Evolutionary conservation across 2,113 vertebrate species (phyloP), one percentile per base, ranked within the genome.

Genomic region (Motacilla alba): DNA sequence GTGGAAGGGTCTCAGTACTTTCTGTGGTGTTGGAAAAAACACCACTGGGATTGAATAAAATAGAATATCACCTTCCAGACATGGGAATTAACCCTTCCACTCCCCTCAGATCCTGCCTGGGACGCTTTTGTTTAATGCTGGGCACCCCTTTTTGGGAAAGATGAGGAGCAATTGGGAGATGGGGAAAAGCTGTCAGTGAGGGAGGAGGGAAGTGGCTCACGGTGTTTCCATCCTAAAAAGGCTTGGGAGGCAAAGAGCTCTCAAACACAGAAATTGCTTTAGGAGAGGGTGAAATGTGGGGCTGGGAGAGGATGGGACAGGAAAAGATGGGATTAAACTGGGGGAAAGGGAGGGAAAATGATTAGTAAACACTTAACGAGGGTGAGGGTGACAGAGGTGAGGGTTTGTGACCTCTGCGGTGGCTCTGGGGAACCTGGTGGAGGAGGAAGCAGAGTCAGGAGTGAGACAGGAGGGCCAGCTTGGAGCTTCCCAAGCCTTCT

Each of bases 31-130:
- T 84, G 89, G 77, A 87, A 91, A 91, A 91, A 75, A 4, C 26
- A 22, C 31, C 39, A 44, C 4, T 46, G 39, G 0, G 52, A 21
- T 46, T 76, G 82, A 41, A 53, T 60, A 72, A 93, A 94, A 56
- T 23, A 43, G 62, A 85, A 49, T 46, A 69, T 60, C 77, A 44
- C 37, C 63, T 73, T 53, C 41, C 44, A 93, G 82, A 87, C 28
- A 41, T 18, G 28, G 63, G 87, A 70, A 95, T 72, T 70, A 68
- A 89, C 76, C 74, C 78, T 60, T 74, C 68, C 81, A 55, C 35
- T 11, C 22, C 86, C 52, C 49, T 68, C 86, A 58, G 56, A 4
- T 39, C 87, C 50, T 52, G 69, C 9, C 69, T 74, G 35, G 56
- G 28, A 22, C 44, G 15, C 6, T 53, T 33, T 39, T 24, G 11